Percentiles rank a stretch among this genome's conserved stretches.
These are phyloP conservation scores for Huso huso DNA, from an alignment of 2,797 vertebrate genomes.

Conservation along the genomic window DNA sequence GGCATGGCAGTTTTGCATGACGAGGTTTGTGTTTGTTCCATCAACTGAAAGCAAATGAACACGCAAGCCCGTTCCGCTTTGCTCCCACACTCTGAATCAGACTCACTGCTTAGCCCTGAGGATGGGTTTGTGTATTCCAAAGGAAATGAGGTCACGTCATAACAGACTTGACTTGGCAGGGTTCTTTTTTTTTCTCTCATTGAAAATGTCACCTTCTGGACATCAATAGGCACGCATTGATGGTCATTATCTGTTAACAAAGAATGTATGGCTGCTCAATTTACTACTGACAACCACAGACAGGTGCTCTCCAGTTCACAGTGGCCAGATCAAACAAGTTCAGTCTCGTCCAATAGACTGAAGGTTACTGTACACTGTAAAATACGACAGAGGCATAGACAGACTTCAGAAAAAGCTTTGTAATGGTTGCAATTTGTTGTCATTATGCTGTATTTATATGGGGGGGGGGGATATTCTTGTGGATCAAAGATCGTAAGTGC, in stretches of 20 bases:
- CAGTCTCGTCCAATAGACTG: no score
- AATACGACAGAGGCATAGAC: no score
- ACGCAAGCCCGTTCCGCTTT: conserved; percentile 16
- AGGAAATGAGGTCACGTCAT: conserved; percentile 1
- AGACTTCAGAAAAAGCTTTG: no score
- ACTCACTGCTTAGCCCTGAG: conserved; percentile 18
- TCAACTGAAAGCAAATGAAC: conserved; percentile 21
- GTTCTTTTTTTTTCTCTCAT: background rate
- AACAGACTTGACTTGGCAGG: conserved; percentile 5
- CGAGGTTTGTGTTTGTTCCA: conserved; percentile 24
- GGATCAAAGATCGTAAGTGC: background rate
- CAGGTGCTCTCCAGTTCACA: no score
- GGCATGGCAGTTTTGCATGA: conserved; percentile 33
- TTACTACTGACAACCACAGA: no score
- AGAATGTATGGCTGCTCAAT: no score
- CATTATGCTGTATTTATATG: no score
- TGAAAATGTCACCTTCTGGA: background rate
- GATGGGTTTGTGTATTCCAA: conserved; percentile 12
- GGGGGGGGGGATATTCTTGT: no score
- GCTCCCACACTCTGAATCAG: conserved; percentile 19
- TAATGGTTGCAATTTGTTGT: no score
- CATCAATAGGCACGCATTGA: background rate
- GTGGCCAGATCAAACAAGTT: no score
- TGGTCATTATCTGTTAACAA: background rate
- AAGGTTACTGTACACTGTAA: no score